Evolutionary conservation across 2,113 vertebrate genomes (phyloP).

Genomic region (Ornithorhynchus anatinus): DNA sequence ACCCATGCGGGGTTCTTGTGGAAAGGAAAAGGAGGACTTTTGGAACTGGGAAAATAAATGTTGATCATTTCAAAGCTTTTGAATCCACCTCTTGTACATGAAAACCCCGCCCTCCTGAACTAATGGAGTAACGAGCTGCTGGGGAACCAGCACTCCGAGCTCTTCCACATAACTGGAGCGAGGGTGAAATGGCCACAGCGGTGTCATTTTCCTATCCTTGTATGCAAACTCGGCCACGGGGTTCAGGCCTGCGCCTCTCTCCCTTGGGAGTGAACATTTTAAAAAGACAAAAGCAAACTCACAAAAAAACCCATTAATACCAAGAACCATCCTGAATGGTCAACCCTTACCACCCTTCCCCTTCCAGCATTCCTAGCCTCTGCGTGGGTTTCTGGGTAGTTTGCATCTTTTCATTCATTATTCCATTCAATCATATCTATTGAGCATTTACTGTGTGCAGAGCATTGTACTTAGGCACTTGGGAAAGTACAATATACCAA

Average conservation of each 20-base stretch:
- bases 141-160: not conserved
- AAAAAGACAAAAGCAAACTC: too few species aligned
- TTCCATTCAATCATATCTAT: too few species aligned
- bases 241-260: not conserved
- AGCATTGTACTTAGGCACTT: too few species aligned
- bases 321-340: not conserved
- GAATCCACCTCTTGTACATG: not conserved
- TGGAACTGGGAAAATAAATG: not conserved
- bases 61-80: not conserved
- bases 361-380: not conserved
- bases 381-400: rapidly evolving
- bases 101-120: not conserved
- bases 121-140: not conserved
- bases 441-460: too few species aligned
- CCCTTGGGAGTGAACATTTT: not conserved
- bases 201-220: not conserved
- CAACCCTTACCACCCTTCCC: not conserved
- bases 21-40: not conserved
- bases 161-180: not conserved
- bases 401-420: too few species aligned
- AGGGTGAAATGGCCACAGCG: not conserved
- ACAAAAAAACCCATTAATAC: too few species aligned
- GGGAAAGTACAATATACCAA: too few species aligned
- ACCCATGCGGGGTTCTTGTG: not conserved
- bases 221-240: not conserved